Evolutionary conservation across 2,113 vertebrate genomes (phyloP).

Genomic region (Copsychus sechellarum): DNA sequence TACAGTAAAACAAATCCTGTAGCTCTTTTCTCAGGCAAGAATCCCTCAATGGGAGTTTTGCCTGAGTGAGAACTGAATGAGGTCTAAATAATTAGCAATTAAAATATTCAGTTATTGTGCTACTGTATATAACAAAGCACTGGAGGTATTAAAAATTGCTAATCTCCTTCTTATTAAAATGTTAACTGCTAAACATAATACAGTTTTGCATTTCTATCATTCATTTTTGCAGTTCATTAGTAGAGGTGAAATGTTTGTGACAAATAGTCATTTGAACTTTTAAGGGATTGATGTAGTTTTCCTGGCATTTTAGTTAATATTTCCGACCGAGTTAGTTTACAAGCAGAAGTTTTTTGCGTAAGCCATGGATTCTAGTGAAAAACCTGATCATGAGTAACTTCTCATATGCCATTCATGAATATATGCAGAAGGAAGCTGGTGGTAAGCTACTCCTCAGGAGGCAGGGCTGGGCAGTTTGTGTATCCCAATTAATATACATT

Average conservation of each 20-base stretch:
- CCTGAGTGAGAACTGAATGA: constrained; percentile 68
- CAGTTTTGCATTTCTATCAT: constrained; percentile 63
- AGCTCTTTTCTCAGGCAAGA: constrained; percentile 56
- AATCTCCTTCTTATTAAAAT: constrained; percentile 67
- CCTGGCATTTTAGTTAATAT: constrained; percentile 13
- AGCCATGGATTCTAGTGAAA: not conserved
- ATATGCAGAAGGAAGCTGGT: not conserved
- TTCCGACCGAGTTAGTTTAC: constrained; percentile 17
- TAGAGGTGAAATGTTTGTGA: constrained; percentile 64
- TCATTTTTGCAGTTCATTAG: constrained; percentile 66
- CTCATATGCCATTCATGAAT: not conserved
- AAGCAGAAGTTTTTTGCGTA: not conserved
- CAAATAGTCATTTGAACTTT: constrained; percentile 52
- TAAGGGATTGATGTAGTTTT: constrained; percentile 45
- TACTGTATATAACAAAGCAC: constrained; percentile 64
- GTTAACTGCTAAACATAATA: constrained; percentile 66
- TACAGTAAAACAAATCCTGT: constrained; percentile 60
- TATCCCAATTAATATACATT: not conserved
- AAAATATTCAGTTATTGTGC: constrained; percentile 70
- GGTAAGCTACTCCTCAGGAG: not conserved
- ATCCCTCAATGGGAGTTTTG: constrained; percentile 68
- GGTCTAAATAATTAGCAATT: constrained; percentile 70
- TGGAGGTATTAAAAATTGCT: constrained; percentile 65
- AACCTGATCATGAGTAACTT: not conserved
- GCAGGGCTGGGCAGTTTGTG: not conserved